Evolutionary conservation across 1,140 invertebrate genomes (phyloP).

Genomic region (Luehdorfia chinensis): DNA sequence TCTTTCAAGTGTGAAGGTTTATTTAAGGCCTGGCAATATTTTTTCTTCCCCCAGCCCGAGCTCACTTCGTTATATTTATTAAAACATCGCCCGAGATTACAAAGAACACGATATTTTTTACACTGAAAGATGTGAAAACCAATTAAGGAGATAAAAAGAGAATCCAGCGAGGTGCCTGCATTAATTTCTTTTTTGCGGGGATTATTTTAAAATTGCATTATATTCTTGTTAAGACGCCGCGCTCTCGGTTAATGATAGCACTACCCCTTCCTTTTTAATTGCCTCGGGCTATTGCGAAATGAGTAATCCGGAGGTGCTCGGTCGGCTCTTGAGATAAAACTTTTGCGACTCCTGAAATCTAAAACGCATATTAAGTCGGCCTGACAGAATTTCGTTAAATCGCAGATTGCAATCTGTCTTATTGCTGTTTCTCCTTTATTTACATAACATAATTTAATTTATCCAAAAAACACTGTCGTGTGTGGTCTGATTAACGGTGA

Average conservation of each 20-base stretch:
- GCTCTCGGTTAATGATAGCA: slow-evolving; percentile 70
- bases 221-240: slow-evolving; percentile 74
- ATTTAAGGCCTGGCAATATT: slow-evolving; percentile 72
- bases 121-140: slow-evolving; percentile 77
- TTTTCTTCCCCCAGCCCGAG: slow-evolving; percentile 46
- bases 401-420: background rate
- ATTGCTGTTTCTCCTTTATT: too few relatives aligned
- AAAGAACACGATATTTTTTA: slow-evolving; percentile 77
- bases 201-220: slow-evolving; percentile 78
- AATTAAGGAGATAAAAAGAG: slow-evolving; percentile 77
- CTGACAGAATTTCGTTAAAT: slow-evolving; percentile 2
- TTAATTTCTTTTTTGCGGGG: slow-evolving; percentile 76
- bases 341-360: slow-evolving; percentile 46
- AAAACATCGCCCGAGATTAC: slow-evolving; percentile 76
- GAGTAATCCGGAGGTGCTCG: slow-evolving; percentile 70
- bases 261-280: slow-evolving; percentile 76
- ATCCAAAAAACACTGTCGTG: too few relatives aligned
- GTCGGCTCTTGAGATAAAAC: slow-evolving; percentile 57
- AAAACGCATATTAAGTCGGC: slow-evolving; percentile 32
- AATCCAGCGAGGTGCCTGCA: slow-evolving; percentile 73
- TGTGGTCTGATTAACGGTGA: too few relatives aligned
- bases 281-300: slow-evolving; percentile 72
- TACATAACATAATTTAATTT: too few relatives aligned
- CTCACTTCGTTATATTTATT: slow-evolving; percentile 77
- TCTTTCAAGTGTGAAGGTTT: slow-evolving; percentile 74